Conservation (phyloP, 1,140 invertebrate species). For the Capitella teleta region DNA sequence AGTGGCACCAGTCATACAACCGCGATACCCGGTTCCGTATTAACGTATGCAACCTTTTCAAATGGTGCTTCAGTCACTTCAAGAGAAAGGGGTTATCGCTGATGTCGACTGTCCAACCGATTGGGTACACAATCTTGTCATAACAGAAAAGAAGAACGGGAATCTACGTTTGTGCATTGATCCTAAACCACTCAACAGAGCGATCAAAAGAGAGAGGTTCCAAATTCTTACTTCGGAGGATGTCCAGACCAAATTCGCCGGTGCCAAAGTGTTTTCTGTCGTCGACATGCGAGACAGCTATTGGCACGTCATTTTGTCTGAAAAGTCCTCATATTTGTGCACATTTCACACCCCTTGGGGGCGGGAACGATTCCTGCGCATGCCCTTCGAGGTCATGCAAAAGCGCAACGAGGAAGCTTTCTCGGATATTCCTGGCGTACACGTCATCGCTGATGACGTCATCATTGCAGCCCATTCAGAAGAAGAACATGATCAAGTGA, state of each 20-base stretch:
- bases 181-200: not conserved
- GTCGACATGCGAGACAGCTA: not conserved
- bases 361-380: not conserved
- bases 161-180: not conserved
- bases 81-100: not conserved
- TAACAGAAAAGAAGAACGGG: not conserved
- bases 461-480: not conserved
- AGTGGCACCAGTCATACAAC: too few species aligned
- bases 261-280: not conserved
- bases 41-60: too few species aligned
- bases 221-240: not conserved
- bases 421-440: not conserved
- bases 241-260: not conserved
- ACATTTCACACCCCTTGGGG: not conserved
- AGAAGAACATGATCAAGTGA: constrained; percentile 1
- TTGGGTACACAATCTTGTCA: not conserved
- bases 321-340: not conserved
- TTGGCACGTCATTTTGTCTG: not conserved
- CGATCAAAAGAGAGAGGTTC: not conserved
- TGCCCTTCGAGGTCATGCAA: not conserved
- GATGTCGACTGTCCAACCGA: not conserved
- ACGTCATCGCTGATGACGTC: constrained; percentile 6
- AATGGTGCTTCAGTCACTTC: too few species aligned
- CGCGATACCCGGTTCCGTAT: too few species aligned
- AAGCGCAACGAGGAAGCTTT: not conserved